Base-by-base conservation (phyloP, 2,888 invertebrate species). In the Pegoplata infirma region DNA sequence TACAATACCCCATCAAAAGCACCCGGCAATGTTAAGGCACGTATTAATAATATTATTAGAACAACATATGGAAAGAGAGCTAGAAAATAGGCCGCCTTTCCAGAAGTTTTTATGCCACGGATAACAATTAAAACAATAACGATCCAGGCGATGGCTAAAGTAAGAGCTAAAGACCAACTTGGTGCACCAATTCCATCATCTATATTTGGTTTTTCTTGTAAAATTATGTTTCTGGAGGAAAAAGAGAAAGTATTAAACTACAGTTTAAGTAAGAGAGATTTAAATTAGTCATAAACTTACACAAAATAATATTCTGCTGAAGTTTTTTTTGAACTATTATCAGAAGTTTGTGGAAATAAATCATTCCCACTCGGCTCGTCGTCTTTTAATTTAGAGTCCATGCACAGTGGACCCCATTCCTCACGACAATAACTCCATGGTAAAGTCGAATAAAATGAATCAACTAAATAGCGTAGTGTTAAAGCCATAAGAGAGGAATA, bases 31-130 rank as follows among this genome's bases (percentile, higher is more conserved):
- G 92, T 92, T 10, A 91, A 87, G 0, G 93, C 90, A 61, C 92
- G 90, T 46, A 92, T 89, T 12, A 94, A 89, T 53, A 94, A 86
- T 19, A 91, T 90, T 25, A 92, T 81, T 86, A 94, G 91, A 47
- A 94, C 90, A 25, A 91, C 84, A 83, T 93, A 93, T 0, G 94
- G 93, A 84, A 93, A 93, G 12, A 94, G 87, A 0, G 94, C 94
- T 1, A 94, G 91, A 83, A 95, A 92, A 85, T 94, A 94, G 2
- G 94, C 92, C 0, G 91, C 92, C 84, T 92, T 93, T 47, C 93
- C 93, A 0, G 92, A 91, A 76, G 91, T 91, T 82, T 91, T 90
- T 2, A 93, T 91, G 1, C 92, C 93, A 66, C 90, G 90, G 12
- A 90, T 89, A 32, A 92, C 88, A 32, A 92, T 90, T 3, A 89